Percentiles rank a stretch among this genome's conserved stretches.
Evolutionary conservation across 2,113 vertebrate species (phyloP).

Genomic region (Semicossyphus pulcher): DNA sequence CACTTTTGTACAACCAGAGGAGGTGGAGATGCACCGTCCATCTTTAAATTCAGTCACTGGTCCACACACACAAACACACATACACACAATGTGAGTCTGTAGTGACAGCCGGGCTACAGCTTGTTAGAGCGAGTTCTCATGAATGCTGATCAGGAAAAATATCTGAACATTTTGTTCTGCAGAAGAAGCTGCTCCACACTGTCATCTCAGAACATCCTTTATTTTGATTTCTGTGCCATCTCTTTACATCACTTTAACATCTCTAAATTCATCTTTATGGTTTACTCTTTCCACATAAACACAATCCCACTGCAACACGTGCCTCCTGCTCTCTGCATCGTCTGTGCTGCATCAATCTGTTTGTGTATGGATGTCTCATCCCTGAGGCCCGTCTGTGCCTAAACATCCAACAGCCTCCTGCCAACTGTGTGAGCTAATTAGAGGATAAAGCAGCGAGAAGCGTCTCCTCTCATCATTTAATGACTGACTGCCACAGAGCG

Average conservation of each 20-base stretch:
- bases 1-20: too few species aligned
- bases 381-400: background rate
- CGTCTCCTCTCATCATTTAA: constrained; percentile 17
- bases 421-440: constrained; percentile 27
- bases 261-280: background rate
- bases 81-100: background rate
- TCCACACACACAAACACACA: constrained; percentile 2
- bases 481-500: background rate
- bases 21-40: too few species aligned
- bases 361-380: background rate
- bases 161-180: constrained; percentile 16
- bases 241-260: background rate
- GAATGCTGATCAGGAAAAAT: constrained; percentile 21
- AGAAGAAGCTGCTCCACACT: background rate
- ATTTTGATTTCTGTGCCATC: background rate
- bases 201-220: background rate
- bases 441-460: background rate
- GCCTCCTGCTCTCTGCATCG: background rate
- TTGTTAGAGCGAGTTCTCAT: constrained; percentile 19
- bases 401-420: constrained; percentile 24
- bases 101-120: constrained; percentile 32
- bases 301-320: background rate
- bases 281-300: background rate
- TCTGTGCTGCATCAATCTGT: background rate
- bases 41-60: too few species aligned